phyloP scores from a whole-genome alignment of 1,140 invertebrate genomes.

The Drosophila miranda region DNA sequence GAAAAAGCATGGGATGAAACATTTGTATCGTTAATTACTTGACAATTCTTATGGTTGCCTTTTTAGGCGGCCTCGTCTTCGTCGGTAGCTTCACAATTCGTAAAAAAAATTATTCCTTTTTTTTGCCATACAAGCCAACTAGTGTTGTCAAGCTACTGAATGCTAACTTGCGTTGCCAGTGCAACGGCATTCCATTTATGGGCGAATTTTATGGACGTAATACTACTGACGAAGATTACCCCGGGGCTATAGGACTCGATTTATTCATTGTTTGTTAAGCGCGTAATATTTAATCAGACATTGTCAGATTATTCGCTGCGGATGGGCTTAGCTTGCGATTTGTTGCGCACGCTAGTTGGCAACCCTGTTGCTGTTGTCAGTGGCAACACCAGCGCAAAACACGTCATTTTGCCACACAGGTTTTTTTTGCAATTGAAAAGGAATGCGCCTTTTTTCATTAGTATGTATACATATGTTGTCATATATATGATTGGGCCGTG shows the following conservation, averaged over 20 bases:
- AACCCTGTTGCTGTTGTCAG: constrained; percentile 50
- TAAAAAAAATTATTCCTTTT: constrained; percentile 8
- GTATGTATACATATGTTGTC: background rate
- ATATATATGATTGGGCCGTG: constrained; percentile 9
- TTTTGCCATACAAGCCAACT: constrained; percentile 25
- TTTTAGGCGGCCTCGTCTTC: background rate
- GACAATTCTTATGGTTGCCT: background rate
- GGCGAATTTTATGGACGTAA: background rate
- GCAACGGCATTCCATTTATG: background rate
- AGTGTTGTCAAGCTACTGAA: constrained; percentile 35
- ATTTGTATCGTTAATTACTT: background rate
- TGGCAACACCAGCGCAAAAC: constrained; percentile 58
- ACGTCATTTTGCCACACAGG: constrained; percentile 46
- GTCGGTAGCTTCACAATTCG: constrained; percentile 15
- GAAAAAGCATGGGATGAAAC: no score
- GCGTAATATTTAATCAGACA: background rate
- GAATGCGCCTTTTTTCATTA: no score
- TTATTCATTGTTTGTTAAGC: background rate
- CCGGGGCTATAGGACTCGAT: background rate
- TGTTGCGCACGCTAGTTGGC: constrained; percentile 12
- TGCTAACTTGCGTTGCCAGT: no score
- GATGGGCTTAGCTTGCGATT: constrained; percentile 1
- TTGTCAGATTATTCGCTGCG: background rate
- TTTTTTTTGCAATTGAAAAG: constrained; percentile 21
- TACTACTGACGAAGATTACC: no score